These are phyloP conservation scores for Heliocidaris tuberculata DNA, from an alignment of 35 echinoderm and acorn worm genomes.

Conservation along the genomic window DNA sequence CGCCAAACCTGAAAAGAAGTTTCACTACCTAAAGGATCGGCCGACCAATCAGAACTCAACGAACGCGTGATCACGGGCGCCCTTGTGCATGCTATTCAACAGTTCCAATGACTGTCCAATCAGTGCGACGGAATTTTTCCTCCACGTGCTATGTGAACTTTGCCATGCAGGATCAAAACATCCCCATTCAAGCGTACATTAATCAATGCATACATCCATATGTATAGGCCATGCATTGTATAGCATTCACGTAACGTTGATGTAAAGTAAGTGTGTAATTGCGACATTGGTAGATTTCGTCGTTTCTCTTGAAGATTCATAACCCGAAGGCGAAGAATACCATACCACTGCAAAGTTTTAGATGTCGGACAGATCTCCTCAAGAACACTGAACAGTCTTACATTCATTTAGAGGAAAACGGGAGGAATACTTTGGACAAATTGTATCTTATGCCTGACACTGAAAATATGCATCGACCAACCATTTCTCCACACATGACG, in stretches of 20 bases:
- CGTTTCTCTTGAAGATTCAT: background rate
- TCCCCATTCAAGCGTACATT: background rate
- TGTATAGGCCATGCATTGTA: no score
- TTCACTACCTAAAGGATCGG: background rate
- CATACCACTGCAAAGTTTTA: background rate
- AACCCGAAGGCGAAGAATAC: background rate
- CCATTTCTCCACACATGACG: constrained; percentile 75
- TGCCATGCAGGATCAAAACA: background rate
- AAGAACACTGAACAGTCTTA: background rate
- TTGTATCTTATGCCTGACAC: background rate
- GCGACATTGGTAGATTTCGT: background rate
- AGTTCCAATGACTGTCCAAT: background rate
- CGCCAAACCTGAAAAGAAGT: background rate
- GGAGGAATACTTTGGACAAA: background rate
- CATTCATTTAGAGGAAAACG: background rate
- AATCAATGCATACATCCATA: no score
- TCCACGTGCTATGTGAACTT: background rate
- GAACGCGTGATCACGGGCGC: background rate
- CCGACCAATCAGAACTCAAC: background rate
- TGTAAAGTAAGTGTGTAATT: background rate
- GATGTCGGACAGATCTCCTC: background rate
- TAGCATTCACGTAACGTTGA: background rate
- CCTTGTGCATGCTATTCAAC: background rate
- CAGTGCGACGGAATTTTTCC: background rate
- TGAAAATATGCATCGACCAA: constrained; percentile 59